Evolutionary conservation across 1,140 invertebrate genomes (phyloP).

Genomic region (Philopotamus ludificatus): DNA sequence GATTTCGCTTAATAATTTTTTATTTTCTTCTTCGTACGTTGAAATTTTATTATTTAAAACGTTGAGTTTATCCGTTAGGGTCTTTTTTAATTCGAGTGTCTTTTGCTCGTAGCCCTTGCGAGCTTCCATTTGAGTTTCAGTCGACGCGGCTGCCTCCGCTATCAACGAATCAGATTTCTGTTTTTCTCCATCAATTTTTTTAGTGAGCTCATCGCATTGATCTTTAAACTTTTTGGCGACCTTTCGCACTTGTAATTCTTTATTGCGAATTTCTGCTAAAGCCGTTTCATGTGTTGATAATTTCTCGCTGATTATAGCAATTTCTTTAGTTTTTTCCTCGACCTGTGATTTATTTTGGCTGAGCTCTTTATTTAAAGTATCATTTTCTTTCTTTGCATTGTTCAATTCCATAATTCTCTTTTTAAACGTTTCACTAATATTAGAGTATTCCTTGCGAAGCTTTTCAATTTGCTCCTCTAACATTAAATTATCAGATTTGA

Average conservation of each 20-base stretch:
- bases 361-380: conserved; percentile 59
- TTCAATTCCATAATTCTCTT: conserved; percentile 57
- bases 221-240: conserved; percentile 92
- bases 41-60: conserved; percentile 64
- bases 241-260: conserved; percentile 80
- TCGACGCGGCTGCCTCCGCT: conserved; percentile 49
- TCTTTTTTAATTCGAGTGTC: conserved; percentile 48
- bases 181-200: conserved; percentile 64
- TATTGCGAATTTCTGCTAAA: conserved; percentile 73
- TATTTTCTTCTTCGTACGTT: conserved; percentile 61
- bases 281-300: conserved; percentile 65
- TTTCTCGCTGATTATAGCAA: conserved; percentile 67
- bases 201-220: conserved; percentile 73
- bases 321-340: conserved; percentile 60
- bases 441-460: conserved; percentile 58
- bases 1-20: conserved; percentile 68
- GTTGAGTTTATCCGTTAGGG: conserved; percentile 56
- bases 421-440: conserved; percentile 56
- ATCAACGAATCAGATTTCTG: conserved; percentile 54
- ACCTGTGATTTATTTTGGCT: conserved; percentile 56
- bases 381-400: conserved; percentile 50
- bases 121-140: conserved; percentile 46
- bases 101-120: conserved; percentile 48
- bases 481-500: conserved; percentile 68
- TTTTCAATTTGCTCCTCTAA: conserved; percentile 71